Conservation (phyloP, 2,113 vertebrate species). For the Pleuronectes platessa region DNA sequence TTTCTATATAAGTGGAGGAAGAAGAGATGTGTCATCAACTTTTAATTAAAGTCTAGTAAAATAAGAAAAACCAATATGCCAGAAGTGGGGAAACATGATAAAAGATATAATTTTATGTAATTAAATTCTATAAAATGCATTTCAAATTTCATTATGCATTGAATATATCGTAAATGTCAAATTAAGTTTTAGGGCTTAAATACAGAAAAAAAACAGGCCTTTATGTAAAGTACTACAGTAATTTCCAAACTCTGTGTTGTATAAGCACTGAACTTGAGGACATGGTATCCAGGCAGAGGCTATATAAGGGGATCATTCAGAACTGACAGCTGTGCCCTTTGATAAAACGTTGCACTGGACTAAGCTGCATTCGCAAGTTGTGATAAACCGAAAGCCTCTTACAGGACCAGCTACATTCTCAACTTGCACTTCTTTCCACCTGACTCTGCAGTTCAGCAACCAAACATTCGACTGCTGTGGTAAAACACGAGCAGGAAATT, state of each 20-base stretch:
- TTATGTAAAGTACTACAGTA: slow-evolving; percentile 1
- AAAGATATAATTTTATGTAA: background rate
- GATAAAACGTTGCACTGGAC: slow-evolving; percentile 50
- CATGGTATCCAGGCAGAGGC: slow-evolving; percentile 7
- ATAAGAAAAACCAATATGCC: no score
- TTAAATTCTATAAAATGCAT: background rate
- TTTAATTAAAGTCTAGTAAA: no score
- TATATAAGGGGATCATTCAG: slow-evolving; percentile 39
- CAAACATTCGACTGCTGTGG: slow-evolving; percentile 4
- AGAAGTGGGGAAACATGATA: background rate
- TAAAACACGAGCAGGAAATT: background rate
- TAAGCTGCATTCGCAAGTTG: slow-evolving; percentile 51
- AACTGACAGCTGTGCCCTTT: slow-evolving; percentile 53
- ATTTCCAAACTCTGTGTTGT: background rate
- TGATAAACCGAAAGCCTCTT: slow-evolving; percentile 60
- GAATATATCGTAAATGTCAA: slow-evolving; percentile 3
- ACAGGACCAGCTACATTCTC: slow-evolving; percentile 27
- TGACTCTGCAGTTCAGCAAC: slow-evolving; percentile 38
- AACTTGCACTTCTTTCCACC: slow-evolving; percentile 38
- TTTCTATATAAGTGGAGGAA: no score
- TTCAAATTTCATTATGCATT: background rate
- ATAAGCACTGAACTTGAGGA: slow-evolving; percentile 17
- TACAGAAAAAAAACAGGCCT: background rate
- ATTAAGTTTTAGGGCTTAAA: background rate
- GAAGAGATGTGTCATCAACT: no score